Base-by-base conservation (phyloP, 2,888 invertebrate genomes). In the Penaeus monodon region DNA sequence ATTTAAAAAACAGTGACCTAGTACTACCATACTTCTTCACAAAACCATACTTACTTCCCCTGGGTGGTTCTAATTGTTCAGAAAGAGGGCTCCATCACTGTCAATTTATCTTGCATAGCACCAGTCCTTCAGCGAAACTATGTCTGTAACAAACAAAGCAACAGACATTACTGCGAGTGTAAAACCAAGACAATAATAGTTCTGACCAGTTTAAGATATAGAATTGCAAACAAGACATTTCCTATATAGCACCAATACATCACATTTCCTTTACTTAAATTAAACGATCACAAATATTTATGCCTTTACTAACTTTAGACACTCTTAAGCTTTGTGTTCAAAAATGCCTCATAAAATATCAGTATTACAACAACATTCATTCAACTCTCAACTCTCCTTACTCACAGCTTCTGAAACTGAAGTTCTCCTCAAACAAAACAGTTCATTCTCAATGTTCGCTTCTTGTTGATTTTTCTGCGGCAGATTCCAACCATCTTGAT, bases 1-100 rank as follows among this genome's bases (percentile, higher is more conserved):
- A 57, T 3, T 57, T 17, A 57, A 57, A 57, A 44, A 44, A 44
- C 44, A 10, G 44, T 44, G 44, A 44, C 10, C 44, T 44, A 44
- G 44, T 44, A 44, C 44, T 44, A 8, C 44, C 10, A 44, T 10
- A 44, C 0, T 44, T 6, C 44, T 44, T 44, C 44, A 44, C 44
- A 44, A 44, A 44, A 65, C 1, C 78, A 91, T 7, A 92, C 89
- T 49, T 93, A 93, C 92, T 92, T 93, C 82, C 93, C 90, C 57
- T 92, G 92, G 90, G 93, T 89, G 27, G 91, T 90, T 24, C 90
- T 90, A 86, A 93, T 91, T 92, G 93, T 0, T 92, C 92, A 85
- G 93, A 93, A 74, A 86, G 95, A n/a, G 95, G 81, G 94, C 93
- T 98, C 97, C 33, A 97, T 93, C 76, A 90, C 88, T 27, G 90